Conservation (phyloP, 2,113 vertebrate species). For the Ictalurus punctatus region DNA sequence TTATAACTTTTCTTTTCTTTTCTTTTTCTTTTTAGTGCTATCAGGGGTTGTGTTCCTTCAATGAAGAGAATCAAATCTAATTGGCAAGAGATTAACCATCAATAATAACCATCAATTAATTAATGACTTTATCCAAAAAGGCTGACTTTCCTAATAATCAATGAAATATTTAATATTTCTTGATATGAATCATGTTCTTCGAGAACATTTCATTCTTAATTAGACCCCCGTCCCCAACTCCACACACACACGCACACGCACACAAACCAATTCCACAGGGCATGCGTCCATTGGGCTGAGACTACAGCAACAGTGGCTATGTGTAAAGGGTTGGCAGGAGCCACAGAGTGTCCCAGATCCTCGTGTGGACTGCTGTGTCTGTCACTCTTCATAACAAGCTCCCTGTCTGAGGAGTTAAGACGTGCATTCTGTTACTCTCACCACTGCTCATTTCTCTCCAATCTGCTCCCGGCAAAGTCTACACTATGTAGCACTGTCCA, state of each 20-base stretch:
- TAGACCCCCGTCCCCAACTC: background rate
- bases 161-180: background rate
- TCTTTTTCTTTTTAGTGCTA: background rate
- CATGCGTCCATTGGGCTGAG: slow-evolving; percentile 63
- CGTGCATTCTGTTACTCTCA: slow-evolving; percentile 54
- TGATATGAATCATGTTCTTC: background rate
- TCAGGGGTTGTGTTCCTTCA: background rate
- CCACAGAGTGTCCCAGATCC: slow-evolving; percentile 61
- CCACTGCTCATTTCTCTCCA: slow-evolving; percentile 54
- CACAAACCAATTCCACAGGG: slow-evolving; percentile 56
- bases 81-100: background rate
- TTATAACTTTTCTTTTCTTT: background rate
- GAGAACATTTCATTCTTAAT: slow-evolving; percentile 8
- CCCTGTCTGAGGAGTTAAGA: slow-evolving; percentile 54
- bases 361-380: slow-evolving; percentile 63
- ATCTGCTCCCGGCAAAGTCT: slow-evolving; percentile 42
- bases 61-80: background rate
- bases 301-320: slow-evolving; percentile 71
- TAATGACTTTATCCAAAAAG: background rate
- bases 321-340: slow-evolving; percentile 69
- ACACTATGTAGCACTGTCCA: background rate
- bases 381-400: slow-evolving; percentile 61
- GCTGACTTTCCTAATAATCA: background rate
- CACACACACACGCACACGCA: background rate
- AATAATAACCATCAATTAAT: slow-evolving; percentile 1